These are phyloP conservation scores for Hipposideros armiger DNA, from an alignment of 2,113 vertebrate species.

Conservation along the genomic window DNA sequence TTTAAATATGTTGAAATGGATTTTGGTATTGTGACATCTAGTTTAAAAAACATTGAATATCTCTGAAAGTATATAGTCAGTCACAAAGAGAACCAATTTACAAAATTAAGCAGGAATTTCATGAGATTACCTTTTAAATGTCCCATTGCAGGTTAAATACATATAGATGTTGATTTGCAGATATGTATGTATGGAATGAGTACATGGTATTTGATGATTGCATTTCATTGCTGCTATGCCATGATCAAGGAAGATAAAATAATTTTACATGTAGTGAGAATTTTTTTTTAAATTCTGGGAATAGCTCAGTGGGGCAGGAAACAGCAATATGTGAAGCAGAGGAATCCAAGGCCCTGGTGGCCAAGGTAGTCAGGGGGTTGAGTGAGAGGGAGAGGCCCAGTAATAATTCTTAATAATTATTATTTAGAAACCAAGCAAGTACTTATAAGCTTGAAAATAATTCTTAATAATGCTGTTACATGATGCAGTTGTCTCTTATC, in stretches of 20 bases:
- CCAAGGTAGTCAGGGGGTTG: too few relatives aligned
- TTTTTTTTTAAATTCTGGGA: background rate
- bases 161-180: constrained; percentile 78
- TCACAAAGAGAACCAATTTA: constrained; percentile 65
- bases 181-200: constrained; percentile 77
- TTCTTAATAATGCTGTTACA: constrained; percentile 1
- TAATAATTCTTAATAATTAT: too few relatives aligned
- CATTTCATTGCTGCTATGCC: constrained; percentile 83
- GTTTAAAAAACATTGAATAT: background rate
- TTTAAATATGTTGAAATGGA: background rate
- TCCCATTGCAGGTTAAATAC: constrained; percentile 35
- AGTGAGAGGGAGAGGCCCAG: too few relatives aligned
- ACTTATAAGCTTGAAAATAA: background rate
- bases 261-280: constrained; percentile 54
- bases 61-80: background rate
- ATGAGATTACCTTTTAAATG: constrained; percentile 54
- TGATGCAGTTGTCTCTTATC: background rate
- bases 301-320: too few relatives aligned
- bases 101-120: constrained; percentile 63
- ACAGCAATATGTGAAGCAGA: too few relatives aligned
- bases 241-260: constrained; percentile 85
- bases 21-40: background rate
- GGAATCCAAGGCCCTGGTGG: too few relatives aligned
- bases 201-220: constrained; percentile 79
- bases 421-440: constrained; percentile 26